Base-by-base conservation (phyloP, 2,888 invertebrate species). In the Catocala fraxini region DNA sequence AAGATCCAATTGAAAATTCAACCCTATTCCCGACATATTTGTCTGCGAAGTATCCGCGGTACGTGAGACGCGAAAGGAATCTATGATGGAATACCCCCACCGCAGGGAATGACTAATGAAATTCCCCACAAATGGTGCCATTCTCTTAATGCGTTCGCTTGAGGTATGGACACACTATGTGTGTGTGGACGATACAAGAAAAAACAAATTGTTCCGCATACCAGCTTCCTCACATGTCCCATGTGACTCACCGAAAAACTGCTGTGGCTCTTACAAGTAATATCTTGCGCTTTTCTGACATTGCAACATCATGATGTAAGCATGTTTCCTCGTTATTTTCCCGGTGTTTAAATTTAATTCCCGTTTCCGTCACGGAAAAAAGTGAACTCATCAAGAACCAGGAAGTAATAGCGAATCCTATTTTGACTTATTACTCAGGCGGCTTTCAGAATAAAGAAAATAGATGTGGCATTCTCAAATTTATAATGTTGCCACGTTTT, bases 91-190 rank as follows among this genome's bases (percentile, higher is more conserved):
- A 83, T 80, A 77, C 62, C 79, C 83, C 80, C 80, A 75, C 80
- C 82, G 76, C 75, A 72, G 73, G 80, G 84, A 83, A 86, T 88
- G 81, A 85, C 84, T 87, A 88, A 88, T 88, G 88, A 88, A 88
- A 88, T 88, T 88, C 87, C 65, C 83, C 80, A 68, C 84, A 84
- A 87, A 88, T 84, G 83, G 82, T 77, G 70, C 80, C 77, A 81
- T 86, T 85, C 83, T 82, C 82, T 81, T 85, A 87, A 87, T 84
- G 84, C 82, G 81, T 75, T 77, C 73, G 69, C 74, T 80, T 79
- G 77, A 73, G 83, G 75, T 71, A 77, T 70, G 77, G 71, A 74
- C 77, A 80, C 80, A 80, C 73, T 63, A 68, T 63, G 46, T 69
- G 62, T 55, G 62, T 55, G 62, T 61, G 67, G 69, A 71, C 68